These are phyloP conservation scores for Buathra laborator DNA, from an alignment of 2,888 invertebrate genomes.

Conservation along the genomic window DNA sequence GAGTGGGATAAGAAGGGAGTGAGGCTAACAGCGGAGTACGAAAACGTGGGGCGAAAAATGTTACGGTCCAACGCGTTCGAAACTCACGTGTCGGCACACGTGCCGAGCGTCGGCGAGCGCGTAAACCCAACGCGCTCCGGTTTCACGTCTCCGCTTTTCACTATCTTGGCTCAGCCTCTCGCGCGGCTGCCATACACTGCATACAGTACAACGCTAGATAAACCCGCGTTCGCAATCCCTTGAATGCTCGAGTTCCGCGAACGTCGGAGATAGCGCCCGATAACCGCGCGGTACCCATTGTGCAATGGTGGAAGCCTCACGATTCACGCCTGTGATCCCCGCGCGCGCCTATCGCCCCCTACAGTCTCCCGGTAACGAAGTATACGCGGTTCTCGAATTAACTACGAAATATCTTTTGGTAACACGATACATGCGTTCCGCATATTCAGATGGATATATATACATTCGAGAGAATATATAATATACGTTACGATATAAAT, in stretches of 20 bases:
- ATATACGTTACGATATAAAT: not conserved
- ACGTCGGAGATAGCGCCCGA: not conserved
- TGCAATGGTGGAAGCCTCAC: constrained; percentile 32
- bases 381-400: constrained; percentile 19
- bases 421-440: not conserved
- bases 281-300: not conserved
- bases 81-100: constrained; percentile 83
- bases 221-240: not conserved
- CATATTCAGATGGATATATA: not conserved
- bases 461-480: not conserved
- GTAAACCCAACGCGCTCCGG: constrained; percentile 16
- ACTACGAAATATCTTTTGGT: not conserved
- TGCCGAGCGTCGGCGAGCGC: constrained; percentile 77
- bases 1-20: constrained; percentile 63
- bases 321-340: constrained; percentile 75
- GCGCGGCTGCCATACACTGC: not conserved
- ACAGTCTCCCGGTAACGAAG: not conserved
- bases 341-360: constrained; percentile 21
- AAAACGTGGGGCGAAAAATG: constrained; percentile 73
- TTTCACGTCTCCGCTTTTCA: constrained; percentile 6
- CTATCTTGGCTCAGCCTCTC: constrained; percentile 60
- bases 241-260: not conserved
- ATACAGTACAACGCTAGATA: not conserved
- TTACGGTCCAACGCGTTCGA: constrained; percentile 82
- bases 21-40: constrained; percentile 56